Evolutionary conservation across 35 echinoderm and acorn worm genomes (phyloP).

Genomic region (Anneissia japonica): DNA sequence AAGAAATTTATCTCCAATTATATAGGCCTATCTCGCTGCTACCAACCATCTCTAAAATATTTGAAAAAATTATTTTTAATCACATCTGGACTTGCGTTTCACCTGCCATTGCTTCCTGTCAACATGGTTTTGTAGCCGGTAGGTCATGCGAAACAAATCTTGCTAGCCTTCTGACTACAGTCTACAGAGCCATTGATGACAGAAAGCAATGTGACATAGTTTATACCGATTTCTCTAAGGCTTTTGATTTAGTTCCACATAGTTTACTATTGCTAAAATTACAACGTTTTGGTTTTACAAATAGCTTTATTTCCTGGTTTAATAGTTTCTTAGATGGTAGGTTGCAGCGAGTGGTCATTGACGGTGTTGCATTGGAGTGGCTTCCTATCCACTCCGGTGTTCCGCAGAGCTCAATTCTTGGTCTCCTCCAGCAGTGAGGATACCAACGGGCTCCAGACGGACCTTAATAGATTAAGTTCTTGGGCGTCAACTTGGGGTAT

Average conservation of each 20-base stretch:
- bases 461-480: too few relatives aligned
- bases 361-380: not conserved
- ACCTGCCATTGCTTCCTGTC: too few relatives aligned
- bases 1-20: not conserved
- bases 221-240: not conserved
- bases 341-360: not conserved
- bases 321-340: not conserved
- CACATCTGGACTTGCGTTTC: not conserved
- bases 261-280: not conserved
- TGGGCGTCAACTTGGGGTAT: too few relatives aligned
- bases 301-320: not conserved
- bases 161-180: too few relatives aligned
- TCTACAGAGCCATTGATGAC: not conserved
- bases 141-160: too few relatives aligned
- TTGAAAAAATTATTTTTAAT: slow-evolving; percentile 3
- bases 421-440: too few relatives aligned
- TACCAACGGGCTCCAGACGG: too few relatives aligned
- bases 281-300: not conserved
- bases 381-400: not conserved
- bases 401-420: too few relatives aligned
- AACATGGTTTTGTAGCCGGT: too few relatives aligned
- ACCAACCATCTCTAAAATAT: not conserved
- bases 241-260: not conserved
- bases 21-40: not conserved
- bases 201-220: not conserved